Evolutionary conservation across 2,797 vertebrate genomes (phyloP).

Genomic region (Microcaecilia unicolor): DNA sequence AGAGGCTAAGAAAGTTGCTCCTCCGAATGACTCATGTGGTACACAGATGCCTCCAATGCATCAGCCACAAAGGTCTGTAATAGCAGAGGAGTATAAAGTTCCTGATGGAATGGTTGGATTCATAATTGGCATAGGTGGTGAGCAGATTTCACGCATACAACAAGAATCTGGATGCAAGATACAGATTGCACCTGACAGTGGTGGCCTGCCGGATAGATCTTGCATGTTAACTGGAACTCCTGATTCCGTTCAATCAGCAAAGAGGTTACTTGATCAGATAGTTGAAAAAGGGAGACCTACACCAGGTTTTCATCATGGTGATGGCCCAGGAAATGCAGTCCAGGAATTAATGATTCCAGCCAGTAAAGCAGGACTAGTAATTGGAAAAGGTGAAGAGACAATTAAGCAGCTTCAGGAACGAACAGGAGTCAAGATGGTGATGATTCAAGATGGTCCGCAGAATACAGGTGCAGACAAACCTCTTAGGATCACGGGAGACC

Average conservation of each 20-base stretch:
- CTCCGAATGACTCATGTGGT: too few relatives aligned
- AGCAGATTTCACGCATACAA: constrained; percentile 95
- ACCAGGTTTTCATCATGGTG: constrained; percentile 89
- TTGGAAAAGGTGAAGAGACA: constrained; percentile 95
- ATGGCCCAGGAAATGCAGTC: constrained; percentile 87
- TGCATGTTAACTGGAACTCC: constrained; percentile 90
- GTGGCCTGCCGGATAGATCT: constrained; percentile 89
- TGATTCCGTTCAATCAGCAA: constrained; percentile 88
- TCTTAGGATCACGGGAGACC: constrained; percentile 93
- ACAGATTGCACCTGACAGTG: constrained; percentile 96
- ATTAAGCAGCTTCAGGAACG: constrained; percentile 98
- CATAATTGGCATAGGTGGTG: constrained; percentile 97
- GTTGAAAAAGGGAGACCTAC: constrained; percentile 93
- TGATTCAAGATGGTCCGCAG: constrained; percentile 97
- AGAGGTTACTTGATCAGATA: constrained; percentile 87
- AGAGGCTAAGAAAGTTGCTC: too few relatives aligned
- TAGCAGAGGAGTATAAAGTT: constrained; percentile 96
- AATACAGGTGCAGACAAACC: constrained; percentile 97
- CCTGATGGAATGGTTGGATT: constrained; percentile 99
- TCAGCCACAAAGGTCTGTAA: constrained; percentile 82
- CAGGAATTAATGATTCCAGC: constrained; percentile 97
- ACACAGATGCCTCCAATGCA: too few relatives aligned
- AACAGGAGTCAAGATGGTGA: constrained; percentile 97
- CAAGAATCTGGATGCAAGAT: constrained; percentile 98
- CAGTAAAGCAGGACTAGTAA: constrained; percentile 93